phyloP scores from a whole-genome alignment of 1,140 invertebrate species.

The Drosophila arawakana region DNA sequence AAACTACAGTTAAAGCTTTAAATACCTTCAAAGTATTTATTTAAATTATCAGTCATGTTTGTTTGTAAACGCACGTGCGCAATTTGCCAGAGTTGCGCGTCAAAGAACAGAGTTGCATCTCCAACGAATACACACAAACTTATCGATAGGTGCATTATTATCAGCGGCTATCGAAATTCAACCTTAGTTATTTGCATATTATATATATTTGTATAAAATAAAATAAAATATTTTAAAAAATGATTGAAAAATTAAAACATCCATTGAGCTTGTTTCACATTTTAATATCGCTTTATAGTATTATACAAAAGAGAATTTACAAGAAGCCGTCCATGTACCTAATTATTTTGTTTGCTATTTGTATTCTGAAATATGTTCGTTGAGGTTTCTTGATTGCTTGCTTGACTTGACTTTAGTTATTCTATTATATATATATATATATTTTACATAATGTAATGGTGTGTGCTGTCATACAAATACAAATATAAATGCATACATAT shows the following conservation, averaged over 20 bases:
- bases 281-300: constrained; percentile 77
- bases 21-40: constrained; percentile 57
- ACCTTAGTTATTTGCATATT: background rate
- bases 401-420: constrained; percentile 67
- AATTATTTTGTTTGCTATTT: constrained; percentile 38
- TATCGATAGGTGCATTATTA: background rate
- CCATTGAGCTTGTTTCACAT: constrained; percentile 44
- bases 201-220: background rate
- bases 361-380: constrained; percentile 64
- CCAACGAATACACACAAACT: background rate
- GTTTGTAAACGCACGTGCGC: constrained; percentile 43
- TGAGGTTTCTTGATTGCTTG: constrained; percentile 79
- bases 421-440: constrained; percentile 44
- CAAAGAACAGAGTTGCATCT: constrained; percentile 12
- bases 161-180: background rate
- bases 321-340: constrained; percentile 66
- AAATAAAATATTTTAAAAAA: background rate
- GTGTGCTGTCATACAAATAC: constrained; percentile 50
- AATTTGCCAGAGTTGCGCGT: background rate
- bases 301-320: constrained; percentile 81
- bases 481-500: constrained; percentile 49
- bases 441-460: constrained; percentile 47
- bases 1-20: background rate
- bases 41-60: constrained; percentile 49
- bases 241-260: background rate